Base-by-base conservation (phyloP, 2,113 vertebrate species). In the Sigmodon hispidus region DNA sequence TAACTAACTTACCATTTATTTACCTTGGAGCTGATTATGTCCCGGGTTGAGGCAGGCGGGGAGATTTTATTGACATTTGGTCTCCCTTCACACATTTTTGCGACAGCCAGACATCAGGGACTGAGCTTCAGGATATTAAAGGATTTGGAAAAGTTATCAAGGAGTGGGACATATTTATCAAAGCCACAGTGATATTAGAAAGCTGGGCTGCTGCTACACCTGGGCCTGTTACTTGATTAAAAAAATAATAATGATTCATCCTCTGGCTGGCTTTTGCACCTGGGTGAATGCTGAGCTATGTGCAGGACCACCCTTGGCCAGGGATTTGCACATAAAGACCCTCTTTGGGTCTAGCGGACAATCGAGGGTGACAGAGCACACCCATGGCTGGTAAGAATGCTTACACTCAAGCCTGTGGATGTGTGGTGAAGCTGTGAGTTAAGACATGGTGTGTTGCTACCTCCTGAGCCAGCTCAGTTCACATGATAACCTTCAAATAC, bases 141-240 rank as follows among this genome's bases (percentile, higher is more conserved):
- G 98, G 97, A 98, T 98, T 98, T 98, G 95, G 97, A 95, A 98
- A 98, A 98, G 98, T 98, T 98, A 98, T 98, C 98, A 96, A 57
- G 96, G 96, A 97, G 97, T 92, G 95, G 97, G 96, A 98, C 97
- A 98, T 98, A 98, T 98, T 98, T 98, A 98, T 98, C 98, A 98
- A 98, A 98, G 96, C 98, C 97, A 96, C 97, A 96, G 95, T 96
- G 97, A 97, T 93, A 98, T 97, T 97, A 98, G 96, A 98, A 98
- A 98, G 95, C 96, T 93, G 81, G 96, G 96, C 94, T 95, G 90
- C 95, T 95, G 90, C 95, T 97, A 97, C 96, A 97, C 95, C 96
- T 2, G 0, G 97, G 96, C 97, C 97, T 98, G 93, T 97, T 98
- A 96, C 97, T 98, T 98, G 97, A 98, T 98, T 98, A 98, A 98